phyloP scores from a whole-genome alignment of 2,888 invertebrate genomes.

The Perithous albicinctus region DNA sequence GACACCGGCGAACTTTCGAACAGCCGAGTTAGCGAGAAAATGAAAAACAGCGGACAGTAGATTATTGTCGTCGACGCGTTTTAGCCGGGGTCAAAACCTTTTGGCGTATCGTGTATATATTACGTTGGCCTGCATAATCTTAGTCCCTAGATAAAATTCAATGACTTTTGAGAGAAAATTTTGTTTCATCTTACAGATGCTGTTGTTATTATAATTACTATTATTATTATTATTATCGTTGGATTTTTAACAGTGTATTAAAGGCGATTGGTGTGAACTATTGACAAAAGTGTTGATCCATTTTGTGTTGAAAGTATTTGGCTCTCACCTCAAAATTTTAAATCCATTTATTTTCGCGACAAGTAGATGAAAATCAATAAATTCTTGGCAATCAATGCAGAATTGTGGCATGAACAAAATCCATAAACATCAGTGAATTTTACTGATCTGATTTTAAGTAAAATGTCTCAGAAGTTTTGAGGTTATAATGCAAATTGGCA shows the following conservation, averaged over 20 bases:
- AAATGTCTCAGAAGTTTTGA: too few species aligned
- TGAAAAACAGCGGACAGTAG: conserved; percentile 57
- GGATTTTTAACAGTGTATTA: background rate
- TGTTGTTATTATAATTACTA: background rate
- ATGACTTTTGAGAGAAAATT: conserved; percentile 16
- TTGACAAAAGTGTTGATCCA: too few species aligned
- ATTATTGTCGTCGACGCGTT: conserved; percentile 61
- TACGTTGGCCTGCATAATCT: conserved; percentile 7
- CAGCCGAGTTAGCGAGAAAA: conserved; percentile 59
- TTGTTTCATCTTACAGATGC: conserved; percentile 31
- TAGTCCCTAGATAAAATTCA: conserved; percentile 18
- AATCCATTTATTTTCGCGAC: too few species aligned
- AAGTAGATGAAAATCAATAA: too few species aligned
- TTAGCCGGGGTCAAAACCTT: conserved; percentile 53
- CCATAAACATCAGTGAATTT: too few species aligned
- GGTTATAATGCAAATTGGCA: too few species aligned
- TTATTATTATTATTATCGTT: background rate
- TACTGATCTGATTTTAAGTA: too few species aligned
- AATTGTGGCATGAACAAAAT: too few species aligned
- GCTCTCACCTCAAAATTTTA: too few species aligned
- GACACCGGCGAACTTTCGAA: conserved; percentile 62
- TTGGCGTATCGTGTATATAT: conserved; percentile 20
- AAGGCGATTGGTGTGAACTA: too few species aligned
- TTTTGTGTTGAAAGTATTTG: too few species aligned
- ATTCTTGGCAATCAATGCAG: too few species aligned